Base-by-base conservation (phyloP, 2,888 invertebrate species). In the Cosmopolites sordidus region DNA sequence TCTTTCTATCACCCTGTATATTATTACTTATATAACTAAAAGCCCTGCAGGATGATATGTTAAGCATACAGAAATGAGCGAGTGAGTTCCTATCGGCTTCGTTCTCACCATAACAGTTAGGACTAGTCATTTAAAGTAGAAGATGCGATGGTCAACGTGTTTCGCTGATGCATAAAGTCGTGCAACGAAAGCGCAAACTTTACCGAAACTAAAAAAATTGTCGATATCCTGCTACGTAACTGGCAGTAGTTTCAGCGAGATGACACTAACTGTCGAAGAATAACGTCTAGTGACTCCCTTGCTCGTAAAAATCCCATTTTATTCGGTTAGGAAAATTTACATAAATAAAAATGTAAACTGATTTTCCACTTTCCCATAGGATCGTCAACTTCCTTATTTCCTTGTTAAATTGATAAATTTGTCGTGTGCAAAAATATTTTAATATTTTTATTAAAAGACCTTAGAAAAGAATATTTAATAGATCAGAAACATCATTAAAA, bases 31-130 rank as follows among this genome's bases (percentile, higher is more conserved):
- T 8, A 22, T 22, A 22, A 22, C 22, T 22, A 8, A 22, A 22
- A 22, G 22, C 22, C 22, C 22, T 22, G 8, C 22, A 22, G 22
- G 3, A 22, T 22, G 22, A 22, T 22, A 8, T 22, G 8, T 22
- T 5, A 22, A 16, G 17, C 15, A 40, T 15, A 16, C 3, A 40
- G 16, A 45, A 45, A 17, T 15, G 17, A 37, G 45, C 11, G 30
- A 45, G 16, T 16, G 45, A 37, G 33, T 45, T 37, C 37, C 37
- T n/a, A 14, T 9, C 29, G 5, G 16, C 37, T 16, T 16, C 30
- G 16, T 45, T 45, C 45, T 16, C 45, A 37, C 45, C 45, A 18
- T 45, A 45, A 45, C 45, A 27, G 45, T 37, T 45, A 45, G 45
- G 30, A 45, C 33, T 45, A n/a, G 45, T 15, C 45, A 37, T 45